These are phyloP conservation scores for Andrena minutula DNA, from an alignment of 2,888 invertebrate species.

Conservation along the genomic window DNA sequence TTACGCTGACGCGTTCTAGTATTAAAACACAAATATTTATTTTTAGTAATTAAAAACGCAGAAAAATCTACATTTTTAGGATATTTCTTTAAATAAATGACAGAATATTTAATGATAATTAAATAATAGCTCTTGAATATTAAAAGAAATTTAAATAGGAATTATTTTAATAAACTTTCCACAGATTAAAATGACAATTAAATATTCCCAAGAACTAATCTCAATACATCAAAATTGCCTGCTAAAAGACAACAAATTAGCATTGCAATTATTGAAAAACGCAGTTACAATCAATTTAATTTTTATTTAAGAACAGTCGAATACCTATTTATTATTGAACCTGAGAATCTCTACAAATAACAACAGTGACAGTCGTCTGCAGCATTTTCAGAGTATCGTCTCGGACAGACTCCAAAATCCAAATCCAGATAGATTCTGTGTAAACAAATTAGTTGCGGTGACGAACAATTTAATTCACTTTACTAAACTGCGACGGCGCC, in stretches of 20 bases:
- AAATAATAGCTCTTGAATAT: background rate
- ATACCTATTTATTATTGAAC: no score
- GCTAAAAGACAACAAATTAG: no score
- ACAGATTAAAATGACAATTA: no score
- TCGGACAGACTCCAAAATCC: slow-evolving; percentile 9
- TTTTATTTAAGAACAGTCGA: no score
- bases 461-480: slow-evolving; percentile 66
- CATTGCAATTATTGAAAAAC: no score
- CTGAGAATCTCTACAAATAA: background rate
- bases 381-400: slow-evolving; percentile 13
- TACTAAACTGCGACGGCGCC: slow-evolving; percentile 47
- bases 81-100: background rate
- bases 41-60: no score
- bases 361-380: background rate
- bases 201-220: no score
- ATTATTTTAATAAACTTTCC: no score
- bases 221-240: no score
- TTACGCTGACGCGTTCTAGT: background rate
- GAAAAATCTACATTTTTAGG: background rate
- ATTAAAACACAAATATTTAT: slow-evolving; percentile 10
- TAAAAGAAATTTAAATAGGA: background rate
- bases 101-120: background rate
- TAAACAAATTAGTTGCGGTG: slow-evolving; percentile 56
- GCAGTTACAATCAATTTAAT: background rate
- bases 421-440: slow-evolving; percentile 19